phyloP scores from a whole-genome alignment of 1,140 invertebrate genomes.

The Lucilia sericata region DNA sequence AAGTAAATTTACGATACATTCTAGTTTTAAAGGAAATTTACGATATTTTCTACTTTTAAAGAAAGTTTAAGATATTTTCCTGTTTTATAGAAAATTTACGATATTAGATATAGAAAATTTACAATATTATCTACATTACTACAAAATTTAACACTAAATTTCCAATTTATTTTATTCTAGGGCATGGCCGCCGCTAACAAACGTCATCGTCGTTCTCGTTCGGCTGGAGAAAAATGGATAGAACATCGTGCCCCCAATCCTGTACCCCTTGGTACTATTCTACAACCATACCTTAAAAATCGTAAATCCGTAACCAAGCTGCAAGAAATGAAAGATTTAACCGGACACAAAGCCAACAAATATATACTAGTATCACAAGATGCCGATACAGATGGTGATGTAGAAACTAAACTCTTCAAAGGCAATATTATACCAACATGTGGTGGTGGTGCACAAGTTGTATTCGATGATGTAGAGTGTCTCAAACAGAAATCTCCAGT shows the following conservation, averaged over 20 bases:
- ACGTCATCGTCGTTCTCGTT: slow-evolving; percentile 82
- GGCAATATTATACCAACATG: slow-evolving; percentile 92
- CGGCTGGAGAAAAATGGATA: slow-evolving; percentile 85
- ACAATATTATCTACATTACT: no score
- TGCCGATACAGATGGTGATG: slow-evolving; percentile 88
- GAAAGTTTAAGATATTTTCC: no score
- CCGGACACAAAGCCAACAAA: slow-evolving; percentile 81
- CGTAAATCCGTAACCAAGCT: slow-evolving; percentile 88
- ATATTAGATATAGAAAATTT: no score
- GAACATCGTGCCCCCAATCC: slow-evolving; percentile 86
- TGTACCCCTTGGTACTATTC: slow-evolving; percentile 83
- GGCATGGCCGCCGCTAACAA: slow-evolving; percentile 77
- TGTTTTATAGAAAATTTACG: no score
- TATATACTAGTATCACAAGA: slow-evolving; percentile 94
- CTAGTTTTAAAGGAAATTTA: no score
- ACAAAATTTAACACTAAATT: no score
- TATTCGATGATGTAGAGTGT: slow-evolving; percentile 95
- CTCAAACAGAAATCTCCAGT: slow-evolving; percentile 86
- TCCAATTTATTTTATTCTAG: no score
- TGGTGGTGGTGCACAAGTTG: slow-evolving; percentile 93
- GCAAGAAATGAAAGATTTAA: slow-evolving; percentile 77
- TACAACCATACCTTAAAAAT: slow-evolving; percentile 87
- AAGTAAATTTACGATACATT: no score
- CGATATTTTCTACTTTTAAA: no score
- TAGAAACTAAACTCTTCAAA: slow-evolving; percentile 95